Conservation (phyloP, 2,888 invertebrate species). For the Drosophila robusta region DNA sequence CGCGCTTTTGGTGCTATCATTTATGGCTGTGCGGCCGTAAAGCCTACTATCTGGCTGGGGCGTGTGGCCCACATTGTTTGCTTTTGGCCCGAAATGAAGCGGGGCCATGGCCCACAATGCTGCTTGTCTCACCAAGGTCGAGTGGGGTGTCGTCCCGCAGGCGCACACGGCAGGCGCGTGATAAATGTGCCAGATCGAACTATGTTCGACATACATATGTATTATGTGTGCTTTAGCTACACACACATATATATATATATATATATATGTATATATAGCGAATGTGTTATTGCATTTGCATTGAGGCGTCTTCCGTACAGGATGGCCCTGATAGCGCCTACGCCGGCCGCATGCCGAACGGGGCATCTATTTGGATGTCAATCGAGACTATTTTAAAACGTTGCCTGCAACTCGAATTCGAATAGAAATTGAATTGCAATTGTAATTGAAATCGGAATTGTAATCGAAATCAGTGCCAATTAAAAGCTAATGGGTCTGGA, state of each 20-base stretch:
- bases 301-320: constrained; percentile 49
- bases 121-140: constrained; percentile 40
- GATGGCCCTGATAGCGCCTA: constrained; percentile 43
- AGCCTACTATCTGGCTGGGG: constrained; percentile 32
- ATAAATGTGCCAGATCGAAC: constrained; percentile 27
- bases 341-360: constrained; percentile 49
- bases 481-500: constrained; percentile 17
- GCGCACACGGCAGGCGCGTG: constrained; percentile 58
- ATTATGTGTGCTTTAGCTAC: too few relatives aligned
- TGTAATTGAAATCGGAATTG: constrained; percentile 9
- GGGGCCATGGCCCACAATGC: constrained; percentile 44
- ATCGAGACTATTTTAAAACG: constrained; percentile 7
- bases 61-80: constrained; percentile 48
- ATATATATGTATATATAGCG: too few relatives aligned
- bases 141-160: constrained; percentile 51
- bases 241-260: too few relatives aligned
- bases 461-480: constrained; percentile 26
- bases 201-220: constrained; percentile 15
- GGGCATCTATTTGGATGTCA: constrained; percentile 46
- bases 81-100: constrained; percentile 38
- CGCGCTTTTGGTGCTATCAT: constrained; percentile 27
- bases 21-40: constrained; percentile 12
- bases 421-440: constrained; percentile 12
- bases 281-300: constrained; percentile 21
- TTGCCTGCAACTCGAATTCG: constrained; percentile 4